Evolutionary conservation across 2,797 vertebrate species (phyloP).

Genomic region (Hephaestus fuliginosus): DNA sequence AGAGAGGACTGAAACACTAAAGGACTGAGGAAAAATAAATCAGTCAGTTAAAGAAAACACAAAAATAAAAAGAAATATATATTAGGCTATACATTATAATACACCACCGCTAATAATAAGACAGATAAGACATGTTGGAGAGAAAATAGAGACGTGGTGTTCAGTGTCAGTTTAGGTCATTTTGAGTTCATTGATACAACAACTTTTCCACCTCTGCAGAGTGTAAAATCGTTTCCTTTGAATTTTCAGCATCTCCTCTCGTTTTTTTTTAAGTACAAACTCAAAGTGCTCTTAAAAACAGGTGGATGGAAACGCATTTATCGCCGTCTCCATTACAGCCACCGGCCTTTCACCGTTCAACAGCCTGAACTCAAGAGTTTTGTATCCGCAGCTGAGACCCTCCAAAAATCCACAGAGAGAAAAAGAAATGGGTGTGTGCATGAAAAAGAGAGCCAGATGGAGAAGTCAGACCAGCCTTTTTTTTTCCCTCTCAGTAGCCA

Average conservation of each 20-base stretch:
- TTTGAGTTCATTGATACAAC: not conserved
- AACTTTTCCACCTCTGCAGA: not conserved
- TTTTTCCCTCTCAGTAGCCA: slow-evolving; percentile 64
- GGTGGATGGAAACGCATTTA: not conserved
- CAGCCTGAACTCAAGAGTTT: slow-evolving; percentile 12
- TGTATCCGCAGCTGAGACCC: slow-evolving; percentile 41
- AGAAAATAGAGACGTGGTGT: too few relatives aligned
- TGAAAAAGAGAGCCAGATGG: slow-evolving; percentile 51
- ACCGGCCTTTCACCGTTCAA: not conserved
- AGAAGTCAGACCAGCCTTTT: slow-evolving; percentile 35
- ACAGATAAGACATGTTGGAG: too few relatives aligned
- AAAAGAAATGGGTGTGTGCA: slow-evolving; percentile 23
- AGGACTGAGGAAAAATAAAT: too few relatives aligned
- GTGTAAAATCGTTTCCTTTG: not conserved
- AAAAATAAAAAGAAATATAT: too few relatives aligned
- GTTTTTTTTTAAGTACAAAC: not conserved
- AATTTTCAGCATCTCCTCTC: not conserved
- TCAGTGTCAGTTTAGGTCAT: not conserved
- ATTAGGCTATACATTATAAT: too few relatives aligned
- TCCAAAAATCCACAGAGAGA: slow-evolving; percentile 39
- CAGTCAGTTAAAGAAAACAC: too few relatives aligned
- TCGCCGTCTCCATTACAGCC: not conserved
- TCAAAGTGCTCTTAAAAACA: not conserved
- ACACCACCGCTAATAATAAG: too few relatives aligned
- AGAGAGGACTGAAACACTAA: too few relatives aligned